Conservation (phyloP, 1,140 invertebrate genomes). For the Zeugodacus cucurbitae region DNA sequence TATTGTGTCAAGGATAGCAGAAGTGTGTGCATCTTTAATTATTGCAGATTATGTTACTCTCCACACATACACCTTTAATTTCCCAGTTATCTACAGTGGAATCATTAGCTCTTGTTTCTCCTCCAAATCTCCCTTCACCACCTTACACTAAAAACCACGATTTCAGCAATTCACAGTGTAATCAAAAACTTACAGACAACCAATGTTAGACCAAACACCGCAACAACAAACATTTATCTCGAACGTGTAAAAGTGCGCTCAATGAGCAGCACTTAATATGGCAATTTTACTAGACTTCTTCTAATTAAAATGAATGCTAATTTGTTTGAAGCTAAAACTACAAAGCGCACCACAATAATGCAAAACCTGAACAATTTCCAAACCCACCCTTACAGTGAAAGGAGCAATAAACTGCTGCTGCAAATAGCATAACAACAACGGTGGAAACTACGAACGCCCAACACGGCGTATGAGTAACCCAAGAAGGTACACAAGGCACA, state of each 20-base stretch:
- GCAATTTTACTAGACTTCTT: not conserved
- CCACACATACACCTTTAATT: too few relatives aligned
- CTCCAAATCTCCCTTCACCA: too few relatives aligned
- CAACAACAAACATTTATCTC: not conserved
- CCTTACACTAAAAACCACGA: too few relatives aligned
- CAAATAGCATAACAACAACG: not conserved
- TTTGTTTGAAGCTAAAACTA: not conserved
- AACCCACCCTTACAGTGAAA: not conserved
- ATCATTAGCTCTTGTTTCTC: too few relatives aligned
- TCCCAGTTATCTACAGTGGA: too few relatives aligned
- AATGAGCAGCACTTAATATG: not conserved
- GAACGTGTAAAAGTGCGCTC: not conserved
- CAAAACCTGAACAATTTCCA: not conserved
- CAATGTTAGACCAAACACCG: not conserved
- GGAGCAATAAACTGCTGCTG: not conserved
- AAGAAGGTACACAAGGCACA: not conserved
- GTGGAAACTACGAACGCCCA: not conserved
- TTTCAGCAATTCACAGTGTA: too few relatives aligned
- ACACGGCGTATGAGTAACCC: conserved; percentile 11
- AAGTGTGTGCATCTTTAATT: too few relatives aligned
- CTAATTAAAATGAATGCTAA: conserved; percentile 35
- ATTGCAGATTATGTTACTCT: too few relatives aligned
- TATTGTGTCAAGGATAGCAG: too few relatives aligned
- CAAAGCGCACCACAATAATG: not conserved
- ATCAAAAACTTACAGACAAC: too few relatives aligned